phyloP scores from a whole-genome alignment of 2,113 vertebrate genomes.

The Gambusia holbrooki region DNA sequence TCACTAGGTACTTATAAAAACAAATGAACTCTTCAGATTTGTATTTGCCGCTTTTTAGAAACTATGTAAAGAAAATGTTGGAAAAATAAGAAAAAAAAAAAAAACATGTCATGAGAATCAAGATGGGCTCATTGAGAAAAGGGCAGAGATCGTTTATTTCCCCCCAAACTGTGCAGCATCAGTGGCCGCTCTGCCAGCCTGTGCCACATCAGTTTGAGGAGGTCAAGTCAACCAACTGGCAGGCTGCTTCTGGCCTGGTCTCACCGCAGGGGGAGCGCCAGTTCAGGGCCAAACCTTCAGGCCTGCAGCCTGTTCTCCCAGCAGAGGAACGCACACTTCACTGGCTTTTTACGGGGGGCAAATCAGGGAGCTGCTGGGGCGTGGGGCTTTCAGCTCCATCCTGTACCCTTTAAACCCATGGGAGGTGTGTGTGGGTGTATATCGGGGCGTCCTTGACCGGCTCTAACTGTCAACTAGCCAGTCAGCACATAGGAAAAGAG shows the following conservation, averaged over 20 bases:
- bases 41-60: background rate
- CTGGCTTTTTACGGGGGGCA: conserved; percentile 60
- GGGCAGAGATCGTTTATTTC: conserved; percentile 42
- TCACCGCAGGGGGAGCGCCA: conserved; percentile 47
- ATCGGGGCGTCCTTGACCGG: conserved; percentile 41
- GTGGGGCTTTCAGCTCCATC: conserved; percentile 60
- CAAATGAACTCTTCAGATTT: background rate
- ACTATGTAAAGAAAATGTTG: conserved; percentile 1
- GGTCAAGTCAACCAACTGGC: conserved; percentile 66
- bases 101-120: conserved; percentile 19
- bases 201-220: conserved; percentile 76
- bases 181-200: conserved; percentile 67
- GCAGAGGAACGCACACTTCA: conserved; percentile 63
- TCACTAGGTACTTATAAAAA: too few relatives aligned
- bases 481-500: conserved; percentile 45
- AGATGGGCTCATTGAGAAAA: conserved; percentile 28
- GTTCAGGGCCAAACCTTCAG: conserved; percentile 55
- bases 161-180: conserved; percentile 50
- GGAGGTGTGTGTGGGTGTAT: conserved; percentile 47
- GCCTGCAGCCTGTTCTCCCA: conserved; percentile 54
- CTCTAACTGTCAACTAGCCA: conserved; percentile 74
- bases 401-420: conserved; percentile 54
- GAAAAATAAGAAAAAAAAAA: conserved; percentile 7
- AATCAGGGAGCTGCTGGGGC: conserved; percentile 75
- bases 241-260: conserved; percentile 72